Evolutionary conservation across 2,113 vertebrate species (phyloP).

Genomic region (Grammomys dolichurus): DNA sequence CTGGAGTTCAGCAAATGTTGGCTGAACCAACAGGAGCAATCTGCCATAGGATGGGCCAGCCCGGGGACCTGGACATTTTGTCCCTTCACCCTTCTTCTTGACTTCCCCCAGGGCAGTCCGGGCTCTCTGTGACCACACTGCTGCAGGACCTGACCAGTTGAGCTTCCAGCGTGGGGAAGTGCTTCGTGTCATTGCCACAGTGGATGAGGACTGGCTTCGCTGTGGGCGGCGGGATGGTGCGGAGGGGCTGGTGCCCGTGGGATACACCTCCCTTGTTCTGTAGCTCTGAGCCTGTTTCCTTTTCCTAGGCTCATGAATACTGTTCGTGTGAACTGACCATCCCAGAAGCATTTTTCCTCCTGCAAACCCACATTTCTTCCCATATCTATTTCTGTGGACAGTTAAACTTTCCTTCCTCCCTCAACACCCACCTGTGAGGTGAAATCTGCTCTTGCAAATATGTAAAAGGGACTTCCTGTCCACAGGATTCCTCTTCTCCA

Average conservation of each 20-base stretch:
- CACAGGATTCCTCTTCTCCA: neutral
- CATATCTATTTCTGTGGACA: slow-evolving; percentile 23
- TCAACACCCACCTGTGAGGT: slow-evolving; percentile 33
- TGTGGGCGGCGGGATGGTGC: slow-evolving; percentile 93
- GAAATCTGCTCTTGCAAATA: slow-evolving; percentile 57
- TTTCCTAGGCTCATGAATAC: slow-evolving; percentile 4
- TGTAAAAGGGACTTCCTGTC: slow-evolving; percentile 23
- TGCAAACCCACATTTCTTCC: slow-evolving; percentile 29
- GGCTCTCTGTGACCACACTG: slow-evolving; percentile 93
- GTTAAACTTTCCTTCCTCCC: slow-evolving; percentile 4
- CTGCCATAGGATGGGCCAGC: neutral
- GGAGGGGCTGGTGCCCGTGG: slow-evolving; percentile 93
- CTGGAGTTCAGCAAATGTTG: neutral
- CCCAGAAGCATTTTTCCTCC: slow-evolving; percentile 24
- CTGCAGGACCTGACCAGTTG: slow-evolving; percentile 86
- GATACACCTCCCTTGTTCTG: slow-evolving; percentile 96
- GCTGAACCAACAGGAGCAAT: neutral
- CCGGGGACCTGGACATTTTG: neutral
- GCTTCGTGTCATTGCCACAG: slow-evolving; percentile 90
- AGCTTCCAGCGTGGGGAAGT: slow-evolving; percentile 95
- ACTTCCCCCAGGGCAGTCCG: slow-evolving; percentile 89
- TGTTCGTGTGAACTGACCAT: neutral
- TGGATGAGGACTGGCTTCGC: slow-evolving; percentile 96
- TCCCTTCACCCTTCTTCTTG: neutral
- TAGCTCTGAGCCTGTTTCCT: slow-evolving; percentile 80